Percentiles rank a stretch among this genome's conserved stretches.
Conservation (phyloP, 1,140 invertebrate species). For the Lanistes nyassanus region DNA sequence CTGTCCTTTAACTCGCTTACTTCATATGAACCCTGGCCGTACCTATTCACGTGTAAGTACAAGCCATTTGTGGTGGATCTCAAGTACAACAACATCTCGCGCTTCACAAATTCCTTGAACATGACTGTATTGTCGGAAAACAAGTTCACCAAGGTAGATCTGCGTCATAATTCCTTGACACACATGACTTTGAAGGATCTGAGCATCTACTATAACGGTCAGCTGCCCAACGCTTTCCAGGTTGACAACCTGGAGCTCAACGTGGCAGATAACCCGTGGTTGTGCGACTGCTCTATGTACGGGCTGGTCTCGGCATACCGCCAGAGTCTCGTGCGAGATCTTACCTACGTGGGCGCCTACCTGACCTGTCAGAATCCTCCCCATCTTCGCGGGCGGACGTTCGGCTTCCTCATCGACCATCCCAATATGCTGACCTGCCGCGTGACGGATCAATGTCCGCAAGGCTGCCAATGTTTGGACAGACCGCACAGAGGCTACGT, state of each 20-base stretch:
- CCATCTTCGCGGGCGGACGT: background rate
- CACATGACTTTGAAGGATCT: background rate
- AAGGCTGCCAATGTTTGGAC: too few species aligned
- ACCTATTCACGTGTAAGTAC: background rate
- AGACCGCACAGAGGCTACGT: too few species aligned
- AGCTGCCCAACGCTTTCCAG: background rate
- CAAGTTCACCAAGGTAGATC: background rate
- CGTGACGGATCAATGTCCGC: too few species aligned
- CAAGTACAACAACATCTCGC: slow-evolving; percentile 1
- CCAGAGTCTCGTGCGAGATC: background rate
- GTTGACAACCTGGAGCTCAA: background rate
- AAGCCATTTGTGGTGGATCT: background rate
- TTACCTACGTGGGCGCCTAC: background rate
- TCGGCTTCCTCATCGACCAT: too few species aligned
- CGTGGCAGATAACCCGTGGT: background rate
- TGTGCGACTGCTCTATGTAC: background rate
- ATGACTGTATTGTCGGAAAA: background rate
- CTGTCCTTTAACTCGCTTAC: background rate
- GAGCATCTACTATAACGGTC: background rate
- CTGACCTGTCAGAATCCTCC: background rate
- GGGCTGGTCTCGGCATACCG: background rate
- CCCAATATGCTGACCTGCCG: too few species aligned
- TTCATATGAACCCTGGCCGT: slow-evolving; percentile 2
- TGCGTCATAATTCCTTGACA: background rate
- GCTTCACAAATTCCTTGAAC: background rate